Base-by-base conservation (phyloP, 2,888 invertebrate genomes). In the Chouioia cunea region DNA sequence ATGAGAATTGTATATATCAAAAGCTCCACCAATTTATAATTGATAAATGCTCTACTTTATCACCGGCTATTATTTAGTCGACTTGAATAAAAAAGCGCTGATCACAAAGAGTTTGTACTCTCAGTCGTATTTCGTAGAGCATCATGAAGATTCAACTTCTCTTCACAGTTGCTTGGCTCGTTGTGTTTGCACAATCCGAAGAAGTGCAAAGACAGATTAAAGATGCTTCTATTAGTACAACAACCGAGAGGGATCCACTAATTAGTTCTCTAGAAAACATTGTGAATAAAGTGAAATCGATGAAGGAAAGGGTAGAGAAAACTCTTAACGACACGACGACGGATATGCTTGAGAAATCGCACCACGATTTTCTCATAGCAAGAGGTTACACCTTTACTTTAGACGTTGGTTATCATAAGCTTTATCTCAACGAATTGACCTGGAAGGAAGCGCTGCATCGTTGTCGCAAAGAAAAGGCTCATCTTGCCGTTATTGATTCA, bases 381-480 rank as follows among this genome's bases (percentile, higher is more conserved):
- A 63, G 27, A 2, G 70, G 70, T 8, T 73, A 73, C 47, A 44
- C 16, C 0, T 52, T 60, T 3, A 64, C 64, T 0, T 0, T 44
- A 0, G 64, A 52, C n/a, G 20, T 70, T 1, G 70, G 73, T 4
- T 73, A 66, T 44, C 64, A 73, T 50, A 73, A 65, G 52, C 50
- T 73, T 2, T 57, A 64, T 27, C 8, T 23, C 12, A 48, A 1
- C n/a, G 48, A 63, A 52, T 44, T 64, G 36, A 46, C 22, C 18
- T 70, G 73, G 70, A 12, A 59, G 16, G 60, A 65, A 0, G 70
- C 73, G 2, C 10, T 66, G 27, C 16, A 64, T 1, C 54, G 59
- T 18, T 73, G 73, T n/a, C 62, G 43, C 10, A 53, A 14, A 14
- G 59, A 60, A 16, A 56, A 62, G 3, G 64, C 72, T 20, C 68